Conservation (phyloP, 2,113 vertebrate species). For the Gymnogyps californianus region DNA sequence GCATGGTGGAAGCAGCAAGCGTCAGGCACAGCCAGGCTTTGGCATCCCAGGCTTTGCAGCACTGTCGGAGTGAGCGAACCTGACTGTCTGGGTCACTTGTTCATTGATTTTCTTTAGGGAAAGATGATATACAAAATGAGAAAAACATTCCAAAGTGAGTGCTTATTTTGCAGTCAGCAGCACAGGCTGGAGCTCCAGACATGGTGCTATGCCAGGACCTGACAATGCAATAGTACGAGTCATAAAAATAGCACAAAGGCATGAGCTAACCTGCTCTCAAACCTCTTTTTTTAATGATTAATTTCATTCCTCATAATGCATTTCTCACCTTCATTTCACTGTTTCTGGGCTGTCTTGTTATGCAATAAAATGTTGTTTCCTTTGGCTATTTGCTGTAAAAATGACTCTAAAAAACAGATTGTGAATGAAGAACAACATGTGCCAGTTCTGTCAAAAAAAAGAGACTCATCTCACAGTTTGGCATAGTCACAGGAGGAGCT, state of each 20-base stretch:
- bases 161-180: background rate
- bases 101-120: background rate
- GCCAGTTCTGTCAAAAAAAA: constrained; percentile 28
- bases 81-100: background rate
- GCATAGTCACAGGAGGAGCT: background rate
- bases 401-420: constrained; percentile 6
- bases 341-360: background rate
- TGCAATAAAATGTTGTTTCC: background rate
- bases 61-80: background rate
- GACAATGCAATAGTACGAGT: constrained; percentile 11
- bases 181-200: constrained; percentile 6
- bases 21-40: background rate
- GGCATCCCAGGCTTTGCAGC: background rate
- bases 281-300: background rate
- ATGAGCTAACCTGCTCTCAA: background rate
- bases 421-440: constrained; percentile 53
- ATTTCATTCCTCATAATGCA: background rate
- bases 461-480: constrained; percentile 19
- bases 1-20: background rate
- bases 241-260: constrained; percentile 31
- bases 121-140: constrained; percentile 9
- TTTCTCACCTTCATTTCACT: constrained; percentile 29
- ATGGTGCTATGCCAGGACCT: background rate
- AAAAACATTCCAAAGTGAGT: background rate
- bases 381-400: constrained; percentile 38